Base-by-base conservation (phyloP, 1,140 invertebrate genomes). In the Drosophila funebris region DNA sequence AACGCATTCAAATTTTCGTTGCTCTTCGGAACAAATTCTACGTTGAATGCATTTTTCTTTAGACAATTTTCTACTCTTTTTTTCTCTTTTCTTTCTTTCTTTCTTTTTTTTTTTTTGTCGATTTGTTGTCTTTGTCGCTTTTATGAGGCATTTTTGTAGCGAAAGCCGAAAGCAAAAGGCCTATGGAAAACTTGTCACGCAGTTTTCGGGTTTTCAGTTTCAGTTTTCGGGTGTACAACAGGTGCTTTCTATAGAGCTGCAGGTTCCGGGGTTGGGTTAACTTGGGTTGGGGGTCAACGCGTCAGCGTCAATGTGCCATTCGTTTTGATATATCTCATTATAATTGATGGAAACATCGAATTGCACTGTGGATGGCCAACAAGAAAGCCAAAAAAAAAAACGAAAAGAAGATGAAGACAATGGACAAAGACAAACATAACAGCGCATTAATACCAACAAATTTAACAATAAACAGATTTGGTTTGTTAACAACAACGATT, bases 81-180 rank as follows among this genome's bases (percentile, higher is more conserved):
- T 61, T 67, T 76, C 41, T 22, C 62, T 73, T 66, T 68, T 71
- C 52, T 50, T 24, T 20, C 62, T 53, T 69, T 54, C 14, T 39
- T 43, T 8, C 11, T 33, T 44, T 57, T 29, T 48, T 46, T 68
- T 13, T 36, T 43, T 36, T 13, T 54, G 5, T 62, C 54, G 13
- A n/a, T n/a, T 60, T 13, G 9, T 39, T 52, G 20, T 13, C 68
- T 24, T 54, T 69, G 61, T 75, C 46, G 75, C 62, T 81, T 78
- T 88, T 88, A 88, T 83, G 82, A 87, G 64, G 83, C 75, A 87
- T 87, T 87, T 87, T 87, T 87, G 83, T 83, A 87, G 83, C 83
- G 83, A 87, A 87, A 87, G 83, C 83, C 71, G 61, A 70, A 41
- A 56, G 37, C 36, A 41, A 18, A 43, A 43, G 48, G 56, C 61